Evolutionary conservation across 2,888 invertebrate species (phyloP), one percentile per base, ranked within the genome.

Genomic region (Apamea epomidion): DNA sequence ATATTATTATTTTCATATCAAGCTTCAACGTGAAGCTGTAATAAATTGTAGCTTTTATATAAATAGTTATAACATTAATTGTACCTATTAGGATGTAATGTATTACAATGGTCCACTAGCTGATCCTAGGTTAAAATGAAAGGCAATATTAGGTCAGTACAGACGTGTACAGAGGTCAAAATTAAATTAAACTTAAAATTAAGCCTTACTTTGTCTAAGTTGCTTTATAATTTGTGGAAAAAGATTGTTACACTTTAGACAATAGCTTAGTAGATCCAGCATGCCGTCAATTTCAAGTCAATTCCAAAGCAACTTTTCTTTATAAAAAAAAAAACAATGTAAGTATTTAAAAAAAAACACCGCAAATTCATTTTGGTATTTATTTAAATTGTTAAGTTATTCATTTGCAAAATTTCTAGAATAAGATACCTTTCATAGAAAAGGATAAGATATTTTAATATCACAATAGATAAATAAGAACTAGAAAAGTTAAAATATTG

Each of bases 11-110:
- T 82, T 82, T 76, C 54, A 45, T 76, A 77, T 78, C 74, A 83
- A 82, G 51, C 29, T 70, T 64, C 12, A 64, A 51, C 51, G 25
- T 71, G 69, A 58, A 54, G 74, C 90, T 90, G 89, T 90, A 89
- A 85, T 83, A 84, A 84, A 82, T 80, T 73, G 86, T 91, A 91
- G 89, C 89, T 91, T 91, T 91, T 91, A 48, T 91, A 91, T 88
- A 64, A 68, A 78, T 85, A 83, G 45, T 72, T 74, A 81, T 74
- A 69, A 78, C 65, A 76, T 77, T 80, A 79, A 76, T 75, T 74
- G 74, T 87, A 87, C 67, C 76, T 76, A 69, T 71, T 78, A 85
- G 74, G 25, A 74, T 68, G 78, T 80, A 72, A 75, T 69, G 83
- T 77, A 78, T 82, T 32, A 79, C 68, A 81, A 87, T 42, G 84